Conservation (phyloP, 2,113 vertebrate genomes). For the Onychostruthus taczanowskii region DNA sequence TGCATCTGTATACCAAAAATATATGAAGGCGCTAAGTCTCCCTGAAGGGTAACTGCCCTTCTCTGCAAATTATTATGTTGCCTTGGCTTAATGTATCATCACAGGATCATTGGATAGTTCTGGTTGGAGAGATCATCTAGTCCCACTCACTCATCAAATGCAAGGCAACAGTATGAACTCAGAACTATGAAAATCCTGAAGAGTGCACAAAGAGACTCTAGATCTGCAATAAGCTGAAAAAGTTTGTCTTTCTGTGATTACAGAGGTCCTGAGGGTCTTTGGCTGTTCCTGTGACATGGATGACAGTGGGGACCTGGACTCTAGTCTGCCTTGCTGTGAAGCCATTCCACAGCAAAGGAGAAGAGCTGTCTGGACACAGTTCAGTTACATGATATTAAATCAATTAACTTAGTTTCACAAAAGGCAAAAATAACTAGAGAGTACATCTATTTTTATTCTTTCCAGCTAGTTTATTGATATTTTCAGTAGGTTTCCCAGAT, state of each 20-base stretch:
- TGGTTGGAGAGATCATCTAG: background rate
- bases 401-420: background rate
- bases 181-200: background rate
- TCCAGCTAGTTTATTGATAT: background rate
- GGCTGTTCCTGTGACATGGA: background rate
- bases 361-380: constrained; percentile 66
- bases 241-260: background rate
- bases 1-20: background rate
- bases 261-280: background rate
- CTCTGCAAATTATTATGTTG: background rate
- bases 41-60: background rate
- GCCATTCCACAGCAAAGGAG: constrained; percentile 26
- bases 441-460: background rate
- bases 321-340: constrained; percentile 42
- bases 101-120: background rate
- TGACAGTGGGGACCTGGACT: background rate
- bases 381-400: constrained; percentile 60
- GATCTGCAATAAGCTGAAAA: background rate
- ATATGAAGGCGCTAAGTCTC: background rate
- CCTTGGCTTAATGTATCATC: background rate
- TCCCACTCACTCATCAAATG: background rate
- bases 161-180: background rate
- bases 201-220: background rate
- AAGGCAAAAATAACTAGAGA: background rate
- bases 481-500: background rate